Evolutionary conservation across 2,113 vertebrate species (phyloP), one percentile per base, ranked within the genome.

Genomic region (Neolamprologus fasciatus): DNA sequence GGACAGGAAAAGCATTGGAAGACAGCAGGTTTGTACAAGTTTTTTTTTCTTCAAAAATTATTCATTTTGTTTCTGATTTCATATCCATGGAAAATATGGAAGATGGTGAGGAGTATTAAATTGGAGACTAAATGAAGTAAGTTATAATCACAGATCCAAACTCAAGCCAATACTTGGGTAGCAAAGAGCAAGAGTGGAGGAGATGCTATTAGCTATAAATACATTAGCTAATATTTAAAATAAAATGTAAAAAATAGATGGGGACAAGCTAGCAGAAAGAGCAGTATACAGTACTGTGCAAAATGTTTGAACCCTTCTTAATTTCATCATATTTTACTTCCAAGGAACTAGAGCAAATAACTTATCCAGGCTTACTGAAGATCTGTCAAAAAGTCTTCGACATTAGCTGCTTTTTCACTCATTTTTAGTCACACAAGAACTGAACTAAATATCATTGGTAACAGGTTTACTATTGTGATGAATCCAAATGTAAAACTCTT

Each of bases 311-410:
- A 66, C 10, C 10, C 33, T 33, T 66, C 61, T 66, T 8, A 13
- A 37, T 66, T 66, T 8, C 19, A 66, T 66, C 1, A n/a, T 37
- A 66, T 37, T 66, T 66, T 37, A 7, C 10, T 66, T 37, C 4
- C 61, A 66, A 13, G 4, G 19, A 66, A 37, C 10, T 66, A 66
- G 33, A 37, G 3, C 17, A 37, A 2, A 35, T 66, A 66, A 66
- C 17, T 66, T 66, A n/a, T 37, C 10, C 19, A n/a, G 4, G 33
- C 61, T 66, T 66, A 66, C 31, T 8, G 31, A 37, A n/a, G 61
- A 33, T n/a, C 61, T 66, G 31, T 61, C 55, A 58, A 58, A 58
- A 58, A 31, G 14, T 31, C 23, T 61, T 61, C 57, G 57, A 61
- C 26, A 31, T 61, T 61, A 61, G 26, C 57, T 61, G 57, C 26